Conservation (phyloP, 2,888 invertebrate species). For the Argynnis bischoffii region DNA sequence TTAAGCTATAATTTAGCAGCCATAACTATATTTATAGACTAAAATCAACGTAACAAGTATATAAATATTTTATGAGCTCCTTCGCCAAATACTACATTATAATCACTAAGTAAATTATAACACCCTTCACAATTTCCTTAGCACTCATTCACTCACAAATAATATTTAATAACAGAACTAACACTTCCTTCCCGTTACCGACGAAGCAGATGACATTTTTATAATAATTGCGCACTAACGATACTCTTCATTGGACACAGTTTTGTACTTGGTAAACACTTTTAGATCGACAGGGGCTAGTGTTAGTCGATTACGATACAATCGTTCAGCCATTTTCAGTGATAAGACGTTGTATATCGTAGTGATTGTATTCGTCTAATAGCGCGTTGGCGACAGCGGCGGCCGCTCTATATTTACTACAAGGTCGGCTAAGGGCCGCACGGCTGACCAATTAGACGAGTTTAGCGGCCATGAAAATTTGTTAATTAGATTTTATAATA, state of each 20-base stretch:
- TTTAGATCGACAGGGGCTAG: slow-evolving; percentile 57
- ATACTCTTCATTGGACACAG: slow-evolving; percentile 63
- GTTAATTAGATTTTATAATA: slow-evolving; percentile 22
- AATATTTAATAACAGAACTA: slow-evolving; percentile 51
- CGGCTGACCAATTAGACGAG: slow-evolving; percentile 56
- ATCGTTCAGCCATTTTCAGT: slow-evolving; percentile 78
- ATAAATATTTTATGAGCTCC: no score
- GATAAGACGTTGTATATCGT: slow-evolving; percentile 67
- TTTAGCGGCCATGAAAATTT: slow-evolving; percentile 38
- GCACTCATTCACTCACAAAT: slow-evolving; percentile 4
- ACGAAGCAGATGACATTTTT: slow-evolving; percentile 73
- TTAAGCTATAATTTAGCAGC: no score
- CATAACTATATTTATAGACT: no score
- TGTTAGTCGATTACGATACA: slow-evolving; percentile 65
- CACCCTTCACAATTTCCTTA: slow-evolving; percentile 2
- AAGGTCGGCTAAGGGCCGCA: slow-evolving; percentile 70
- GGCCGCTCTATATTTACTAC: slow-evolving; percentile 68
- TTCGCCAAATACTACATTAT: no score
- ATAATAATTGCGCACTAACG: slow-evolving; percentile 58
- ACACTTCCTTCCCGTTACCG: slow-evolving; percentile 69
- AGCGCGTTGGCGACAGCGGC: slow-evolving; percentile 66
- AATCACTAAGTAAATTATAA: no score
- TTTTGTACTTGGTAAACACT: slow-evolving; percentile 64
- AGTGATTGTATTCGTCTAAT: slow-evolving; percentile 48
- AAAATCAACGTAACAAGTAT: no score